Base-by-base conservation (phyloP, 2,888 invertebrate genomes). In the Ommatoiulus sabulosus region DNA sequence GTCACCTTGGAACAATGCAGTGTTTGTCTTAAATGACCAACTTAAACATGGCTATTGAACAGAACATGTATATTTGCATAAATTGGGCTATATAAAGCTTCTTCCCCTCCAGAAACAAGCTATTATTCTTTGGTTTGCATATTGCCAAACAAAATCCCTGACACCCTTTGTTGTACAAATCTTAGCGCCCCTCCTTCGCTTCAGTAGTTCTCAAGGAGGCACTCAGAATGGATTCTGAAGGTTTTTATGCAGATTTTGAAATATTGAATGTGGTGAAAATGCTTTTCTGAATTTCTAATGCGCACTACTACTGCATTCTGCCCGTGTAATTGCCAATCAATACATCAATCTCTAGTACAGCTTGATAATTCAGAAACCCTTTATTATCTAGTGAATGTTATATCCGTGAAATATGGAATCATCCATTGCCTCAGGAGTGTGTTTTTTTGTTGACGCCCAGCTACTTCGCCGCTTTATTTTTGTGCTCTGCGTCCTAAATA, bases 231-330 rank as follows among this genome's bases (percentile, higher is more conserved):
- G 12, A 12, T n/a, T 63, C 57, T 63, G 1, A n/a, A 63, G 17
- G 1, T 1, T 63, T 10, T n/a, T 15, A 63, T 63, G 57, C 1
- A 3, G n/a, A 63, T n/a, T 63, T n/a, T n/a, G 3, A n/a, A 63
- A 63, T 17, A 10, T n/a, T n/a, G n/a, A 63, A n/a, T n/a, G n/a
- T 63, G 57, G 57, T 15, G 57, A 63, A 63, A 63, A 63, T 63
- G n/a, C 57, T n/a, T n/a, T 63, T 63, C 57, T 63, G 57, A 63
- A 15, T n/a, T 63, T 63, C 15, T n/a, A 63, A 63, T 63, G 57
- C 46, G 8, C 46, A 46, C 5, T 7, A 46, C 8, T 8, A 63
- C 57, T 63, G n/a, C 57, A 48, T 12, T 48, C n/a, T 3, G 57
- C 57, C 2, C 10, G 57, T 17, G 17, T n/a, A n/a, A n/a, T 46